Evolutionary conservation across 64 coral and sea anemone species (phyloP), one percentile per base, ranked within the genome.

Genomic region (Astreopora myriophthalma): DNA sequence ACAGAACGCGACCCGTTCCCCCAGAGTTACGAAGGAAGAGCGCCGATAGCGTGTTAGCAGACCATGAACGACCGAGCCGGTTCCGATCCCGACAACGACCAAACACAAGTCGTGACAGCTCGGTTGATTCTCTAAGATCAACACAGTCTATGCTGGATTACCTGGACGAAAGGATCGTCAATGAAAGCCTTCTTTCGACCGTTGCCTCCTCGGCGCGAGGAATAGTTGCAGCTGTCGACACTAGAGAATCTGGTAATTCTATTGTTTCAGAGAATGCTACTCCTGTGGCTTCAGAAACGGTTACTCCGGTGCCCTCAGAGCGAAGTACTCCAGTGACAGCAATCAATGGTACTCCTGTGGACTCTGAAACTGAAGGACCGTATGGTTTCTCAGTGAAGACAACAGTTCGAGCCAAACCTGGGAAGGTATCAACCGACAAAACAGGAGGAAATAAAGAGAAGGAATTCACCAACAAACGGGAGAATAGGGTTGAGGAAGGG

Each of bases 111-210:
- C 86, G 86, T 17, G 67, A 80, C 17, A 82, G 52, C 34, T 94
- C 92, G 1, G 33, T 84, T 19, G 92, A 94, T 34, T 94, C 92
- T 30, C 36, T 93, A 36, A 17, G 86, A 74, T 94, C 86, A 19
- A 71, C 86, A 23, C 77, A 80, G 33, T 89, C 67, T 49, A 87
- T 88, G 48, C 34, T 72, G 13, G 48, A 71, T 28, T 86, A 82
- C 16, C 20, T 38, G 8, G 63, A 31, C 17, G 84, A 81, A n/a
- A 76, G 44, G 9, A 71, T 46, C 20, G 30, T 12, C 39, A 71
- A 79, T 75, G 39, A 78, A 69, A 71, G 38, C 3, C 1, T 39
- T 34, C 52, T 34, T 25, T 64, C 52, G 25, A n/a, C 52, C 34
- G 30, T 9, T 39, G 29, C 32, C 1, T 52, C 78, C 63, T 31